phyloP scores from a whole-genome alignment of 2,113 vertebrate species.

The Heloderma charlesbogerti region DNA sequence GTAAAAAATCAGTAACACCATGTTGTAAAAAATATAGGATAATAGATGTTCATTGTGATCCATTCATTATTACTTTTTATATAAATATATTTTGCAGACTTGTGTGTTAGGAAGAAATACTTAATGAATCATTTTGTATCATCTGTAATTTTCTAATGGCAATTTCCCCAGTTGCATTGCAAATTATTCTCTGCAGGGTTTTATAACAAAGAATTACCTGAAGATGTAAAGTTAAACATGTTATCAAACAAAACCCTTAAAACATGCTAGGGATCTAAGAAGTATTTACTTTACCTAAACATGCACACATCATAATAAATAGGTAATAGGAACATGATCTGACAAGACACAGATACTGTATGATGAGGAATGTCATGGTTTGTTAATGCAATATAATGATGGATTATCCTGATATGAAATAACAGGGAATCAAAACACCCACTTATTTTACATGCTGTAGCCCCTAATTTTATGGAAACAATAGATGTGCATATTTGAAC shows the following conservation, averaged over 20 bases:
- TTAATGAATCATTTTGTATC: conserved; percentile 52
- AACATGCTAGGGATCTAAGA: conserved; percentile 31
- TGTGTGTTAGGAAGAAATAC: conserved; percentile 38
- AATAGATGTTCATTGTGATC: conserved; percentile 59
- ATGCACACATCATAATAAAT: background rate
- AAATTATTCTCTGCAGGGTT: conserved; percentile 29
- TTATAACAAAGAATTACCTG: conserved; percentile 35
- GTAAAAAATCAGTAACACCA: conserved; percentile 54
- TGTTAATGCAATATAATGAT: background rate
- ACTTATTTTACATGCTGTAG: conserved; percentile 22
- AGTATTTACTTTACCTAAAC: background rate
- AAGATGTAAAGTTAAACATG: conserved; percentile 56
- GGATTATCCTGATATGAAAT: conserved; percentile 15
- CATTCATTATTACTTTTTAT: conserved; percentile 34
- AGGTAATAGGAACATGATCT: background rate
- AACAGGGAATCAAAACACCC: background rate
- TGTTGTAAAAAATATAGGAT: conserved; percentile 59
- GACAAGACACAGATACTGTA: background rate
- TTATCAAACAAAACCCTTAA: background rate
- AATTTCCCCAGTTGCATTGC: conserved; percentile 50
- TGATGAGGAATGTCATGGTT: background rate
- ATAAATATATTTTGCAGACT: conserved; percentile 35
- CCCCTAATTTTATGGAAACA: background rate
- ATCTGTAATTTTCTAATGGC: conserved; percentile 52
- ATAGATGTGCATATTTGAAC: background rate